Conservation (phyloP, 2,888 invertebrate species). For the Pyrrhia umbra region DNA sequence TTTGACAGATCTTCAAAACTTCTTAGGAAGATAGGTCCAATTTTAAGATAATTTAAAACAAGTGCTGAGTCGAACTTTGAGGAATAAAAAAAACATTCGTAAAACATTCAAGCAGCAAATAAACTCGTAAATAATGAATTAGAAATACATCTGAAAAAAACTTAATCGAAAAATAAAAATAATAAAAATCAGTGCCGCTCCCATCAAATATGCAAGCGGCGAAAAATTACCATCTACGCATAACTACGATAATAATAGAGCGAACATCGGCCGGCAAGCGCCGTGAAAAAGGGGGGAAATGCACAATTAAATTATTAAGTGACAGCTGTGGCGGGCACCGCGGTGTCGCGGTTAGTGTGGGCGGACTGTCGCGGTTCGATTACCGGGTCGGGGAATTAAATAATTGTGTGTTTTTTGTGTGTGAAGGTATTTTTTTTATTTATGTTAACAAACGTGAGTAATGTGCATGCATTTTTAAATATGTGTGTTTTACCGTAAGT, state of each 20-base stretch:
- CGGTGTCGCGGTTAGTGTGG: constrained; percentile 59
- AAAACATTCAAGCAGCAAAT: too few species aligned
- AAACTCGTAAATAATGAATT: too few species aligned
- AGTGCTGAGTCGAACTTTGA: too few species aligned
- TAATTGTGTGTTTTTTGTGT: neutral
- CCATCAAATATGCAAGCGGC: constrained; percentile 38
- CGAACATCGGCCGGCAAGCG: constrained; percentile 48
- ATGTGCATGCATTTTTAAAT: neutral
- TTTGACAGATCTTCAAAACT: too few species aligned
- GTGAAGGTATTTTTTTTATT: constrained; percentile 14
- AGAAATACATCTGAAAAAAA: neutral
- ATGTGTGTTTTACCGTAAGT: too few species aligned
- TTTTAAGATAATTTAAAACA: too few species aligned
- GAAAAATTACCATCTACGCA: constrained; percentile 20
- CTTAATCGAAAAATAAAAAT: neutral
- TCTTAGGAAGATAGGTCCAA: too few species aligned
- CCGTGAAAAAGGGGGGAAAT: constrained; percentile 77
- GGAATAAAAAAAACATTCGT: too few species aligned
- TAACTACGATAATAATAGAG: constrained; percentile 42
- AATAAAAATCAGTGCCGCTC: constrained; percentile 15
- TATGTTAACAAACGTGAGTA: neutral
- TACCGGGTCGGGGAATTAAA: constrained; percentile 32
- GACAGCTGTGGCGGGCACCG: constrained; percentile 74
- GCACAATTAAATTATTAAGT: constrained; percentile 84
- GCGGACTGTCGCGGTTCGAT: constrained; percentile 56